Evolutionary conservation across 1,140 invertebrate genomes (phyloP).

Genomic region (Diploscapter pachys): DNA sequence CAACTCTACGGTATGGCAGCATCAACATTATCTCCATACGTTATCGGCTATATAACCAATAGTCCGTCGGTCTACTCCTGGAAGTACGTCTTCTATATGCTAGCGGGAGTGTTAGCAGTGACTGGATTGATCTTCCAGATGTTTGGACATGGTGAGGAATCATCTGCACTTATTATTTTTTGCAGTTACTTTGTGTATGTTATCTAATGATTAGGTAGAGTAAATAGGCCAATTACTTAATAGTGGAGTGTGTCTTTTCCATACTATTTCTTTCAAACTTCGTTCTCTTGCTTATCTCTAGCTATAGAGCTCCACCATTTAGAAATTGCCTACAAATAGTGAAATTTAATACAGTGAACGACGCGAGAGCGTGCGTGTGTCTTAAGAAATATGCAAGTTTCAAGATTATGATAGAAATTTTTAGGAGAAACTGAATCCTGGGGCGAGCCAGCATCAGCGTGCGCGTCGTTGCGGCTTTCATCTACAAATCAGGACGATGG

Average conservation of each 20-base stretch:
- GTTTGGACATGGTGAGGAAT: slow-evolving; percentile 24
- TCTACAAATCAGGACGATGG: slow-evolving; percentile 12
- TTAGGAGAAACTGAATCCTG: slow-evolving; percentile 14
- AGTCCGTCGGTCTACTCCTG: slow-evolving; percentile 27
- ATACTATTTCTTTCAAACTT: no score
- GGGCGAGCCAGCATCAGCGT: slow-evolving; percentile 14
- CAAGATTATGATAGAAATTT: not conserved
- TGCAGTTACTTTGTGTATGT: no score
- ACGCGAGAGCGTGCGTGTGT: no score
- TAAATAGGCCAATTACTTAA: not conserved
- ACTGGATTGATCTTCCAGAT: slow-evolving; percentile 29
- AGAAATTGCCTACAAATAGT: not conserved
- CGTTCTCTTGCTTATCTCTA: no score
- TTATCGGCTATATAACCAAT: slow-evolving; percentile 32
- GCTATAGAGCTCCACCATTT: not conserved
- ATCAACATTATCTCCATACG: slow-evolving; percentile 28
- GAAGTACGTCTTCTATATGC: slow-evolving; percentile 28
- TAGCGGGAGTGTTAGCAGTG: slow-evolving; percentile 23
- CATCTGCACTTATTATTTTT: no score
- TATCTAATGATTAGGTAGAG: not conserved
- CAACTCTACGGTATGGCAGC: slow-evolving; percentile 30
- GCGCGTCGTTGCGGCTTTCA: not conserved
- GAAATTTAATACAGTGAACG: not conserved
- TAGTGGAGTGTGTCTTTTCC: not conserved
- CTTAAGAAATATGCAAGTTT: no score